These are phyloP conservation scores for Cybosia mesomella DNA, from an alignment of 2,888 invertebrate genomes.

Conservation along the genomic window DNA sequence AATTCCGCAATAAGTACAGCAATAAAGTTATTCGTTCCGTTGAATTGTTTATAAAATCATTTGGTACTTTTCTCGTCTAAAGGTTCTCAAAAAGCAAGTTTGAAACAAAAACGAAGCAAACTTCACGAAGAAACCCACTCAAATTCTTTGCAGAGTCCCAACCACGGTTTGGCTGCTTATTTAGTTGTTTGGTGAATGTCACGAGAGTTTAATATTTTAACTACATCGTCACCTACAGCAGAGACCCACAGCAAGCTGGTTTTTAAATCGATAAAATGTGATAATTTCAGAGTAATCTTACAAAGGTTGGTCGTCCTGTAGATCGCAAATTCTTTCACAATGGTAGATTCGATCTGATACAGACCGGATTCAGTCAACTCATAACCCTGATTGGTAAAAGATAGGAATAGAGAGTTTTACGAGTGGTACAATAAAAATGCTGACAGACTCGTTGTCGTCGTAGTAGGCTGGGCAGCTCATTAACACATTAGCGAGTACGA, in stretches of 20 bases:
- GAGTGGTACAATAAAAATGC: too few relatives aligned
- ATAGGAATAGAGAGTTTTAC: too few relatives aligned
- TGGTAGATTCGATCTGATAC: too few relatives aligned
- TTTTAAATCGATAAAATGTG: not conserved
- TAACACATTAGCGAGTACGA: too few relatives aligned
- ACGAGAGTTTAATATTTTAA: conserved; percentile 1
- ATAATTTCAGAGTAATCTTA: not conserved
- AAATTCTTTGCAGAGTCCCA: conserved; percentile 69
- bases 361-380: too few relatives aligned
- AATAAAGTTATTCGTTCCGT: conserved; percentile 22
- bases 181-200: conserved; percentile 55
- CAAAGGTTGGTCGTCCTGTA: too few relatives aligned
- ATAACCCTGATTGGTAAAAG: too few relatives aligned
- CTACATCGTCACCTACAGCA: not conserved
- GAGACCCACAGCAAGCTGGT: not conserved
- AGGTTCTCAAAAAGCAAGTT: conserved; percentile 63
- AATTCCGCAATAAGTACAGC: not conserved
- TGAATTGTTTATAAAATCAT: conserved; percentile 52
- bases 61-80: conserved; percentile 54
- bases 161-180: conserved; percentile 67
- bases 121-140: conserved; percentile 66
- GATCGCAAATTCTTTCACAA: too few relatives aligned
- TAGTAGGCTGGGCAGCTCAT: too few relatives aligned
- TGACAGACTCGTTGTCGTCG: too few relatives aligned
- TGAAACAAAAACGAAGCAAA: conserved; percentile 63